Percentiles rank a stretch among this genome's conserved stretches.
phyloP scores from a whole-genome alignment of 2,113 vertebrate species.

The Aptenodytes forsteri region DNA sequence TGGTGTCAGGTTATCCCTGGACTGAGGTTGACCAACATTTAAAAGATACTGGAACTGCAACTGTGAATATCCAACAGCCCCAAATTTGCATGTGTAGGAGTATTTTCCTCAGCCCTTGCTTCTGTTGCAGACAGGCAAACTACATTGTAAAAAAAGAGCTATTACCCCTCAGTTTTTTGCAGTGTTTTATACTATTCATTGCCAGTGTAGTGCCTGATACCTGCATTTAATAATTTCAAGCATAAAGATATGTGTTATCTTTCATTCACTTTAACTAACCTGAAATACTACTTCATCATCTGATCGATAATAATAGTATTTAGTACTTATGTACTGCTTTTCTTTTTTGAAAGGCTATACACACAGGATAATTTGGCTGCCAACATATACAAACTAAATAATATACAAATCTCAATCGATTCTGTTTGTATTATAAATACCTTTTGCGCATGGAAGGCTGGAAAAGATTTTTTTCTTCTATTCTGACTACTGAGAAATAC shows the following conservation, averaged over 20 bases:
- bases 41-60: background rate
- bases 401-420: background rate
- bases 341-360: background rate
- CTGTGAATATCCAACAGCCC: background rate
- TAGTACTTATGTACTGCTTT: background rate
- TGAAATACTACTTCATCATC: background rate
- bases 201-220: background rate
- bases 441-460: background rate
- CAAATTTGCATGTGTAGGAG: background rate
- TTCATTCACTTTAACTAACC: background rate
- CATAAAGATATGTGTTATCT: background rate
- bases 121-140: background rate
- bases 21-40: background rate
- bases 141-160: background rate
- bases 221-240: background rate
- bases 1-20: background rate
- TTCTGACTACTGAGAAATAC: background rate
- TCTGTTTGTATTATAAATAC: background rate
- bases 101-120: background rate
- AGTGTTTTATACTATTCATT: background rate
- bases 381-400: background rate
- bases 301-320: background rate
- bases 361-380: background rate
- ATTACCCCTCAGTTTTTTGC: background rate
- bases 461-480: background rate